These are phyloP conservation scores for Dorcus parallelipipedus DNA, from an alignment of 2,888 invertebrate genomes.

Conservation along the genomic window DNA sequence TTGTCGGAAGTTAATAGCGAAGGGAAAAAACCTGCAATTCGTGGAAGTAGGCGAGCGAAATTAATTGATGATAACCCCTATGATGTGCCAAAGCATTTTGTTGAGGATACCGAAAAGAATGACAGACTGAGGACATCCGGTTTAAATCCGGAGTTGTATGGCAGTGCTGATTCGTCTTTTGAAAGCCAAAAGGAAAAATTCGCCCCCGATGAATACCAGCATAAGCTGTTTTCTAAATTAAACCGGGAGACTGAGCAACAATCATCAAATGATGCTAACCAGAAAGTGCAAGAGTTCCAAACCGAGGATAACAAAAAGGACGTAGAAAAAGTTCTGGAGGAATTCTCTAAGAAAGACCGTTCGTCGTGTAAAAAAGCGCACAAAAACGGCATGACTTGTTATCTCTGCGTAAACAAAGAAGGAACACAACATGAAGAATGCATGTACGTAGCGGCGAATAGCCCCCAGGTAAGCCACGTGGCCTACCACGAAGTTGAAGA, in stretches of 20 bases:
- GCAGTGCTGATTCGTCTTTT: slow-evolving; percentile 17
- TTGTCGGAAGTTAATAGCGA: slow-evolving; percentile 7
- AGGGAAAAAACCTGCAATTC: background rate
- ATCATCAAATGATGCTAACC: slow-evolving; percentile 47
- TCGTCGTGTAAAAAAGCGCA: slow-evolving; percentile 68
- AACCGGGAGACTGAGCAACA: slow-evolving; percentile 23
- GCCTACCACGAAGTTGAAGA: slow-evolving; percentile 61
- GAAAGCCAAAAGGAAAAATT: slow-evolving; percentile 30
- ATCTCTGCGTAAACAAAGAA: slow-evolving; percentile 65
- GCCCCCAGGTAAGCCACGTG: slow-evolving; percentile 61
- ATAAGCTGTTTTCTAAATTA: slow-evolving; percentile 46
- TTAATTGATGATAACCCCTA: slow-evolving; percentile 32
- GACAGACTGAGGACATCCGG: slow-evolving; percentile 11
- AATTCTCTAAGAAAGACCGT: slow-evolving; percentile 69
- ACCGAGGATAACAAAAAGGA: slow-evolving; percentile 52
- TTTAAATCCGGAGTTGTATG: slow-evolving; percentile 28
- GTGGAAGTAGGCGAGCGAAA: slow-evolving; percentile 18
- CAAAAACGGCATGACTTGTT: slow-evolving; percentile 75
- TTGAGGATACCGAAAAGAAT: slow-evolving; percentile 25
- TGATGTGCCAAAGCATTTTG: slow-evolving; percentile 36
- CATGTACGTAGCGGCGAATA: slow-evolving; percentile 70
- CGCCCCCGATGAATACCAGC: slow-evolving; percentile 52
- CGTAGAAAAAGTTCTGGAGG: slow-evolving; percentile 68
- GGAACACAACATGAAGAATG: slow-evolving; percentile 75
- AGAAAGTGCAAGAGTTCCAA: slow-evolving; percentile 40